Conservation (phyloP, 2,113 vertebrate species). For the Nannospalax galili region DNA sequence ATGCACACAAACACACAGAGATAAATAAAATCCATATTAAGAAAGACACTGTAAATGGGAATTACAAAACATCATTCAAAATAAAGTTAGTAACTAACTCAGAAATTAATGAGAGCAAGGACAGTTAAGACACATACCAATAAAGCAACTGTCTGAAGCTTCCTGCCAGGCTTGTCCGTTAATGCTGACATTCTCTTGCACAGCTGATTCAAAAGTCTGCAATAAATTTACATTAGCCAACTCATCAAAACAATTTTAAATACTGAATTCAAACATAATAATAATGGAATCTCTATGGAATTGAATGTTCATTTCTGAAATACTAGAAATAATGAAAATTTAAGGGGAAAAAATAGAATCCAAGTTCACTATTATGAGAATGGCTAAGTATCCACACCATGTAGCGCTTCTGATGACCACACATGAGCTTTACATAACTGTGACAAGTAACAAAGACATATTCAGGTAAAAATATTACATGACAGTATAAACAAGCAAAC, state of each 20-base stretch:
- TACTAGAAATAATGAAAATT: conserved; percentile 13
- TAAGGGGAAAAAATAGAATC: background rate
- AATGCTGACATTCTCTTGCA: conserved; percentile 92
- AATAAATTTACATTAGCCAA: conserved; percentile 64
- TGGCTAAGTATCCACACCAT: background rate
- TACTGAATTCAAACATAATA: conserved; percentile 28
- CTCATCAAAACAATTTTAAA: conserved; percentile 43
- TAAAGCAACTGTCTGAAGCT: conserved; percentile 77
- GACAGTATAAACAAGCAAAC: background rate
- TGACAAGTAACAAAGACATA: background rate
- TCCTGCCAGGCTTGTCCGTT: conserved; percentile 91
- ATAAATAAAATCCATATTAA: too few relatives aligned
- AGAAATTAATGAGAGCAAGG: conserved; percentile 35
- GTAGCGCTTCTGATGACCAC: background rate
- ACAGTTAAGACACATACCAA: conserved; percentile 76
- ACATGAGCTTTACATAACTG: background rate
- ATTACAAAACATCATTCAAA: background rate
- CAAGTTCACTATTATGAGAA: conserved; percentile 25
- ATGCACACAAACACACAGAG: background rate
- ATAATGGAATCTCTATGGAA: background rate
- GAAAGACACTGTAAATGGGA: background rate
- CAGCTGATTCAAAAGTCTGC: conserved; percentile 92
- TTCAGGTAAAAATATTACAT: background rate
- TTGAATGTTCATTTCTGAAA: background rate
- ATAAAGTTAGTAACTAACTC: background rate